Base-by-base conservation (phyloP, 2,113 vertebrate genomes). In the Bostrychus sinensis region DNA sequence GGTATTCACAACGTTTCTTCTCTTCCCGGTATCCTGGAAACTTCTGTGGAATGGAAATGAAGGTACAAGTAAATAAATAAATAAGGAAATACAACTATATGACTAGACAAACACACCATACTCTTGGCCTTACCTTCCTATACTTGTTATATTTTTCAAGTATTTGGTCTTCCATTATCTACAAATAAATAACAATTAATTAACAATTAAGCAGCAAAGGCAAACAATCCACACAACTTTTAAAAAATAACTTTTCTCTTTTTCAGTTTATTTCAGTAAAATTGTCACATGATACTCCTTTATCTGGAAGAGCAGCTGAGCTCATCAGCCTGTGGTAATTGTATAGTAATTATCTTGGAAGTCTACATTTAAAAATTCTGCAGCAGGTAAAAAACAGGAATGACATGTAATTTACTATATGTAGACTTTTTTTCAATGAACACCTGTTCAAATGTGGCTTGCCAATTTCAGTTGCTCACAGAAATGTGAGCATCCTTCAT, bases 141-240 rank as follows among this genome's bases (percentile, higher is more conserved):
- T 94, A 93, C 74, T 91, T 94, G 56, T 77, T 91, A 83, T 94
- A 95, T 71, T 95, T 93, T 19, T 92, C 89, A 65, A 93, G 78
- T 81, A 94, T 93, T 85, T 93, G 93, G n/a, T 91, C 92, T 88
- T 94, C 94, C 72, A 93, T 89, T 26, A 89, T 78, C 94, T 95
- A 79, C 25, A 34, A 66, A 36, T 16, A 20, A 12, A 69, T 14
- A 74, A 67, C 80, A 45, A 19, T 66, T 3, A 62, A 37, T 37
- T 37, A 56, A 58, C 16, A 0, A 45, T 19, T 48, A 14, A 37
- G 11, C 41, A 20, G 30, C 13, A 66, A 22, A 43, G 13, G 60
- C 10, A 32, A 10, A 26, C 39, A 30, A 6, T 23, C 7, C 37
- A 2, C 28, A 11, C 13, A 3, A 14, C 4, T 55, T 32, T 3